These are phyloP conservation scores for Hephaestus fuliginosus DNA, from an alignment of 2,797 vertebrate species.

Conservation along the genomic window DNA sequence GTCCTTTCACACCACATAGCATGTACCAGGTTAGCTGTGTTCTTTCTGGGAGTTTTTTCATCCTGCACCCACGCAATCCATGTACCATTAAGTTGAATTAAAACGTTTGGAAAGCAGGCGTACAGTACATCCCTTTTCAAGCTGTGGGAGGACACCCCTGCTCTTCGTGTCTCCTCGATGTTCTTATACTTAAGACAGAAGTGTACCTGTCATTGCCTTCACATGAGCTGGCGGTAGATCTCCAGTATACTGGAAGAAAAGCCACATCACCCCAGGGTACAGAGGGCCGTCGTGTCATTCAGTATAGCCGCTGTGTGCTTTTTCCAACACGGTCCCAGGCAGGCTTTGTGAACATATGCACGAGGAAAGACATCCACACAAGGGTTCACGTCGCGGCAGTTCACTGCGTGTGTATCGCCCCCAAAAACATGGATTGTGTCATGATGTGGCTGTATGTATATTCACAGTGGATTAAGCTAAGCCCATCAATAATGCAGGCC, in stretches of 20 bases:
- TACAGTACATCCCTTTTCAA: not conserved
- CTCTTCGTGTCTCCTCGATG: slow-evolving; percentile 26
- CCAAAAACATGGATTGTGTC: slow-evolving; percentile 56
- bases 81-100: not conserved
- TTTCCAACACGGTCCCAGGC: slow-evolving; percentile 19
- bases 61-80: not conserved
- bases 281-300: slow-evolving; percentile 35
- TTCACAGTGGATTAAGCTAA: slow-evolving; percentile 65
- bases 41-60: not conserved
- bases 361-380: slow-evolving; percentile 36
- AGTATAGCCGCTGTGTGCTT: slow-evolving; percentile 27
- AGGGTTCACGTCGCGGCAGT: slow-evolving; percentile 37
- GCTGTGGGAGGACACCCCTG: slow-evolving; percentile 16
- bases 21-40: not conserved
- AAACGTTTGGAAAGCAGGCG: slow-evolving; percentile 10
- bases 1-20: not conserved
- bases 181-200: slow-evolving; percentile 21
- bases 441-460: slow-evolving; percentile 60
- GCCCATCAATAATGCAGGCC: slow-evolving; percentile 76
- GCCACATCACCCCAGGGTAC: slow-evolving; percentile 31
- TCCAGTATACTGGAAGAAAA: slow-evolving; percentile 20
- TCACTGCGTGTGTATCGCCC: slow-evolving; percentile 47
- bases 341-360: slow-evolving; percentile 41
- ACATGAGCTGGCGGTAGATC: slow-evolving; percentile 35
- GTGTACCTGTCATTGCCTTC: slow-evolving; percentile 49